Evolutionary conservation across 2,888 invertebrate genomes (phyloP).

Genomic region (Cephus spinipes): DNA sequence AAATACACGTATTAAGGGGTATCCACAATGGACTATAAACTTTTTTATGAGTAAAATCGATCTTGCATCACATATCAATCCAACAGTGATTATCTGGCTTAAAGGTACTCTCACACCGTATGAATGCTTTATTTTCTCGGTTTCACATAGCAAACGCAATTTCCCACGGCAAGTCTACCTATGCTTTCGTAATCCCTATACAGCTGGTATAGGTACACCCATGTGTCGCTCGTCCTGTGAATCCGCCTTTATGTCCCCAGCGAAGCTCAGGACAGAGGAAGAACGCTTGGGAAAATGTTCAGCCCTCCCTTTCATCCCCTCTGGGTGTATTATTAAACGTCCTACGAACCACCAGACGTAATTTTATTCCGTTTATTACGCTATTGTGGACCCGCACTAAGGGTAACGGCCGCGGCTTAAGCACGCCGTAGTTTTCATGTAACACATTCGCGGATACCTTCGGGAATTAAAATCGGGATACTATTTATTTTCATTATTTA

Average conservation of each 20-base stretch:
- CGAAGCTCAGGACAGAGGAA: background rate
- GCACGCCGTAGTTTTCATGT: background rate
- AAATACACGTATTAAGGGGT: too few relatives aligned
- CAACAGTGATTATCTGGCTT: background rate
- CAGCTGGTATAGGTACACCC: background rate
- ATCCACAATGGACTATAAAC: too few relatives aligned
- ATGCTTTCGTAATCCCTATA: background rate
- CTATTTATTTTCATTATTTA: background rate
- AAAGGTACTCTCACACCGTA: background rate
- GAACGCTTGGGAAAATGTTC: background rate
- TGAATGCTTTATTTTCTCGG: background rate
- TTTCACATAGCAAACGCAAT: background rate
- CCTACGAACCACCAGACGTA: conserved; percentile 25
- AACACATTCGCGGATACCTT: background rate
- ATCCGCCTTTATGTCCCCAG: background rate
- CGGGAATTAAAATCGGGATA: background rate
- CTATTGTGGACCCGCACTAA: conserved; percentile 7
- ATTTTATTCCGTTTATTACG: conserved; percentile 37
- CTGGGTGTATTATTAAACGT: conserved; percentile 28
- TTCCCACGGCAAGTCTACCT: background rate
- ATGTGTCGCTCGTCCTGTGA: background rate
- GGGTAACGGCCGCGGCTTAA: background rate
- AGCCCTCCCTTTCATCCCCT: background rate
- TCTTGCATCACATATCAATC: background rate
- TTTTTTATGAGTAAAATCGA: background rate